These are phyloP conservation scores for Nasonia oneida DNA, from an alignment of 2,888 invertebrate genomes.

Conservation along the genomic window DNA sequence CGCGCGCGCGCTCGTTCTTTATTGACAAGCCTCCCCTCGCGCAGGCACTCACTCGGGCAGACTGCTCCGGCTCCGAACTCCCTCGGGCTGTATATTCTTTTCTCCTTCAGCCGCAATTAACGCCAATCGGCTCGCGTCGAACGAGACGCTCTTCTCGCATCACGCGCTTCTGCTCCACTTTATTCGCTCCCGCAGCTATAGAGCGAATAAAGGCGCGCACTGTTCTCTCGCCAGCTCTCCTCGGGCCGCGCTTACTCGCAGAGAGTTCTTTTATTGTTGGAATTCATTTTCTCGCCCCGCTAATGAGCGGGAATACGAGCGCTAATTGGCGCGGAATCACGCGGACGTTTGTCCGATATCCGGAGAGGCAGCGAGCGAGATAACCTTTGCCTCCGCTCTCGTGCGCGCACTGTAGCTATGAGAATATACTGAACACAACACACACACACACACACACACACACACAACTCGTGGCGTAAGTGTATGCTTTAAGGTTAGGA, in stretches of 20 bases:
- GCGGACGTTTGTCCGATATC: neutral
- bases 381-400: neutral
- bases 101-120: slow-evolving; percentile 58
- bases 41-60: neutral
- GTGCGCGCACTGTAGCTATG: neutral
- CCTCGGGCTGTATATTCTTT: neutral
- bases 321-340: neutral
- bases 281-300: neutral
- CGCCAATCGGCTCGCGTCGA: slow-evolving; percentile 56
- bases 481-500: slow-evolving; percentile 47
- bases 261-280: neutral
- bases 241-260: neutral
- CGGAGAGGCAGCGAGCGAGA: neutral
- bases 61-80: neutral
- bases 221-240: neutral
- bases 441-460: neutral
- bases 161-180: slow-evolving; percentile 43
- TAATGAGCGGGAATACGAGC: too few relatives aligned
- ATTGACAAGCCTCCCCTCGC: neutral
- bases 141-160: slow-evolving; percentile 38
- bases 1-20: neutral
- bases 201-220: neutral
- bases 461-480: neutral
- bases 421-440: neutral
- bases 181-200: neutral